Evolutionary conservation across 2,888 invertebrate species (phyloP).

Genomic region (Amphiduros pacificus): DNA sequence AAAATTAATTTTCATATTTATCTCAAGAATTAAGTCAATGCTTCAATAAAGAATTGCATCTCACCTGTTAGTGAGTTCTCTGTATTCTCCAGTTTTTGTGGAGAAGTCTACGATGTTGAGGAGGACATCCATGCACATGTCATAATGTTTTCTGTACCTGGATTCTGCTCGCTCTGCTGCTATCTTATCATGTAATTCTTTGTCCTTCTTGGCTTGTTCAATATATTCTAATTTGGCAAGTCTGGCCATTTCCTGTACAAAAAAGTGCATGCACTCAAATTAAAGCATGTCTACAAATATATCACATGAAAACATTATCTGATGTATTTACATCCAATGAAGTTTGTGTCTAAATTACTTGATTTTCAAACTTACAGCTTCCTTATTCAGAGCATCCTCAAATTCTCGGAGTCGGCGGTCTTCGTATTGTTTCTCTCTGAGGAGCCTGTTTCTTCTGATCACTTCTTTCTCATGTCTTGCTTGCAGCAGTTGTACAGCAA

Average conservation of each 20-base stretch:
- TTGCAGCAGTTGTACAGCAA: constrained; percentile 58
- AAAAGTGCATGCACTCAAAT: neutral
- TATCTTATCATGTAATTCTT: constrained; percentile 53
- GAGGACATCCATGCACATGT: constrained; percentile 47
- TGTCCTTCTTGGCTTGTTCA: constrained; percentile 52
- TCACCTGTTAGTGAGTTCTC: constrained; percentile 57
- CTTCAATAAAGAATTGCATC: constrained; percentile 13
- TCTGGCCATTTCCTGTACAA: constrained; percentile 51
- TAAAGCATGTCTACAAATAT: no score
- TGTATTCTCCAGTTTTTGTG: constrained; percentile 54
- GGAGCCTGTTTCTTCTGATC: constrained; percentile 52
- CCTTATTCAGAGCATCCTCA: constrained; percentile 56
- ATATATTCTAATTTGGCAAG: constrained; percentile 52
- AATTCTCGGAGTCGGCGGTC: constrained; percentile 54
- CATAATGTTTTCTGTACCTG: constrained; percentile 53
- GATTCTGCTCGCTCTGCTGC: constrained; percentile 52
- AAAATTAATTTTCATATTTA: neutral
- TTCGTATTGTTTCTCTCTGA: constrained; percentile 55
- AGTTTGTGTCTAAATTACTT: no score
- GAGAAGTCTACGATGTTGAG: constrained; percentile 53
- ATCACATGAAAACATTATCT: no score
- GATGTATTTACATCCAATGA: no score
- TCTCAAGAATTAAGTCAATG: neutral
- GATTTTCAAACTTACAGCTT: constrained; percentile 44
- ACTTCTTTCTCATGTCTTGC: constrained; percentile 58